Base-by-base conservation (phyloP, 2,113 vertebrate genomes). In the Planiliza haematocheilus region DNA sequence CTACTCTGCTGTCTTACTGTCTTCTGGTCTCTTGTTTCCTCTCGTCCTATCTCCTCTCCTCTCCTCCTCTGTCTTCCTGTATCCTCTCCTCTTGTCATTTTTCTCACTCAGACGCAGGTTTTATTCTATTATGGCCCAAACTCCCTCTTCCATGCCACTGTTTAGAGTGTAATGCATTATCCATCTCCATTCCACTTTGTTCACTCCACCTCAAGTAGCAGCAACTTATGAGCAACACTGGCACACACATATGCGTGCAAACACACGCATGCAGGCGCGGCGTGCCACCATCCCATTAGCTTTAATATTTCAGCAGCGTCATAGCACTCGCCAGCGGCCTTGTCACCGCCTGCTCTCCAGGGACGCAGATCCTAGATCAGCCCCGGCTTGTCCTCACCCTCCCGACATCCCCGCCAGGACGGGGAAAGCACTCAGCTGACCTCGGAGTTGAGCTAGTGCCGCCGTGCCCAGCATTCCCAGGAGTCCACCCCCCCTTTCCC, bases 221-320 rank as follows among this genome's bases (percentile, higher is more conserved):
- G 62, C 70, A 74, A 69, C 78, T 82, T 62, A 69, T 49, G 70
- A 79, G 75, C 62, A 62, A 63, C 77, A 64, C 75, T 42, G 36
- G 41, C 62, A 50, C 77, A 41, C 37, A 13, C 74, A 51, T 49
- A 56, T 34, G 3, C 45, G 34, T 36, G 20, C 21, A 21, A 45
- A 55, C 56, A 24, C 65, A 52, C 38, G 2, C 36, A 66, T 42
- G 60, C 63, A 8, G 38, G 39, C 68, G 56, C 1, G 56, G 66
- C 0, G 71, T 14, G 16, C 70, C 48, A 24, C 61, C 36, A 60
- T 82, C 87, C 87, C 89, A 90, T 91, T 92, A 88, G 84, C 88
- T 82, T 91, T 86, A 91, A 92, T 88, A 89, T 90, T 92, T 92
- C 86, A 91, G 78, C 51, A 76, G 86, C 81, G 62, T 84, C 88